These are phyloP conservation scores for Trichechus manatus DNA, from an alignment of 2,113 vertebrate species.

Conservation along the genomic window DNA sequence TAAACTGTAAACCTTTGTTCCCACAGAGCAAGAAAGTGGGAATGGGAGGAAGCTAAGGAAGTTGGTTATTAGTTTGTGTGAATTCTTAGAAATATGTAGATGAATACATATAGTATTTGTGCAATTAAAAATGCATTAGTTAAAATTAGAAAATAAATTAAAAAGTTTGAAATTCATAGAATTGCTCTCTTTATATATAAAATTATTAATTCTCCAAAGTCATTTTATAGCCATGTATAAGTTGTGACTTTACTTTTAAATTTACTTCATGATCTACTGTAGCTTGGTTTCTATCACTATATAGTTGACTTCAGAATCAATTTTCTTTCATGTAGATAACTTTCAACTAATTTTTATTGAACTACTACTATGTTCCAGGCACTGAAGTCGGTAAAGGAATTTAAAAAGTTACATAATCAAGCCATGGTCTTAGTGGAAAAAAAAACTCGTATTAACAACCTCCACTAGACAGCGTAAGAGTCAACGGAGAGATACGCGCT, in stretches of 20 bases:
- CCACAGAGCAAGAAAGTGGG: background rate
- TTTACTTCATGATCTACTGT: background rate
- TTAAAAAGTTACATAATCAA: constrained; percentile 37
- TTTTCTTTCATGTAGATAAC: constrained; percentile 9
- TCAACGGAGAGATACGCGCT: background rate
- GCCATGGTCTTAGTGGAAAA: background rate
- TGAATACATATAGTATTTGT: background rate
- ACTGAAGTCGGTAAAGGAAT: background rate
- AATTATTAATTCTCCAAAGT: background rate
- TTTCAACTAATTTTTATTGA: background rate
- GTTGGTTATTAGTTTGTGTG: background rate
- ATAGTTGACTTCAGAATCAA: background rate
- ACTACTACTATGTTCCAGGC: background rate
- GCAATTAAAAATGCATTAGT: background rate
- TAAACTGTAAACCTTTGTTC: background rate
- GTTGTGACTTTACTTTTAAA: background rate
- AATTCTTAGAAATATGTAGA: background rate
- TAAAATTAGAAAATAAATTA: background rate
- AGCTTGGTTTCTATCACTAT: background rate
- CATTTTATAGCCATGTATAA: background rate
- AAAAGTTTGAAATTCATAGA: background rate
- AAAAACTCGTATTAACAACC: background rate
- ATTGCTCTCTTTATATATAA: background rate
- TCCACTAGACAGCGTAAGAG: background rate
- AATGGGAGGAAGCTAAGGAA: background rate